Conservation (phyloP, 2,888 invertebrate species). For the Pteria penguin region DNA sequence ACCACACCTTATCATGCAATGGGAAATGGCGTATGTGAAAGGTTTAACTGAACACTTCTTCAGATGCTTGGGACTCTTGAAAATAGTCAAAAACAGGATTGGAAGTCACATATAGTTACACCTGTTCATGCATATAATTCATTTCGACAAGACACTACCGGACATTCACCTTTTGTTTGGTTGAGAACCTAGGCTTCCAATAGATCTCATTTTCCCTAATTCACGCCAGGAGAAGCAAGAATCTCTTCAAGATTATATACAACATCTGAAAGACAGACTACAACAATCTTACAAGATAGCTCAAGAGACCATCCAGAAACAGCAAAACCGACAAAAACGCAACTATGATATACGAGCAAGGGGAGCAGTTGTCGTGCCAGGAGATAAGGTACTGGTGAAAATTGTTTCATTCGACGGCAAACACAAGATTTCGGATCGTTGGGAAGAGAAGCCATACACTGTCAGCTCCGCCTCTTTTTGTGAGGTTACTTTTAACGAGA, state of each 20-base stretch:
- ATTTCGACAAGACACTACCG: not conserved
- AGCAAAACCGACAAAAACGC: not conserved
- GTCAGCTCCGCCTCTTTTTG: too few species aligned
- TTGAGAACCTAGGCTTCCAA: not conserved
- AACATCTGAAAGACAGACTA: not conserved
- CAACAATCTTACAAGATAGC: not conserved
- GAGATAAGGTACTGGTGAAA: not conserved
- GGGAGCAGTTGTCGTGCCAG: not conserved
- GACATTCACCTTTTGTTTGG: not conserved
- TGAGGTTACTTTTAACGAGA: too few species aligned
- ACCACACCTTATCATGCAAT: not conserved
- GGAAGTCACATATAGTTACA: not conserved
- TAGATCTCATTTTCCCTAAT: not conserved
- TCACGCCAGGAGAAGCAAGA: not conserved
- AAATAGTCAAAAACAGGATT: not conserved
- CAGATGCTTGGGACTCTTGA: not conserved
- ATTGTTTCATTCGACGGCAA: not conserved
- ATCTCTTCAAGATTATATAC: not conserved
- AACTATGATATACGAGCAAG: not conserved
- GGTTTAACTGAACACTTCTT: not conserved
- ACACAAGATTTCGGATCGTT: not conserved
- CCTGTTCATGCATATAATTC: not conserved
- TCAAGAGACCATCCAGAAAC: not conserved
- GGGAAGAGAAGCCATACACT: not conserved
- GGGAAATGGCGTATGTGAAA: not conserved